Conservation (phyloP, 2,113 vertebrate species). For the Mustelus asterias region DNA sequence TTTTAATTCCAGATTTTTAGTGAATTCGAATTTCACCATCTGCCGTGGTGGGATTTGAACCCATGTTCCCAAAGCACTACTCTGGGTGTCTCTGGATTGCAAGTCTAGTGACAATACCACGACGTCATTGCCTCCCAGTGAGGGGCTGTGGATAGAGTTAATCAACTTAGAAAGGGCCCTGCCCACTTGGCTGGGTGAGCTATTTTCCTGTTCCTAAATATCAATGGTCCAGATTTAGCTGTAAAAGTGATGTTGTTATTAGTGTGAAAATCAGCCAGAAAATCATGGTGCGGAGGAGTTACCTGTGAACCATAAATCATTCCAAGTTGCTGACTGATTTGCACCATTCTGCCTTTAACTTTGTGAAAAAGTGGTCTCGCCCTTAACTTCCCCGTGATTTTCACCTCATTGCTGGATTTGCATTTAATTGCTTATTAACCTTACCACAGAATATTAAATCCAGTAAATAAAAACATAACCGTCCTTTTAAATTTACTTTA, state of each 20-base stretch:
- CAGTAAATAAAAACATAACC: neutral
- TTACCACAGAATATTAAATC: neutral
- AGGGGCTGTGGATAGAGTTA: neutral
- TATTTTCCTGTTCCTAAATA: neutral
- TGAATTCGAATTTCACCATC: no score
- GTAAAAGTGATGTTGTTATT: neutral
- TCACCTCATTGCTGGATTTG: neutral
- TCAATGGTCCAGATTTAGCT: neutral
- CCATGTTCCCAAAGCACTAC: no score
- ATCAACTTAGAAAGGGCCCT: neutral
- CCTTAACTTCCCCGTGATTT: neutral
- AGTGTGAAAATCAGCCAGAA: neutral
- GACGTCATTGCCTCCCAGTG: neutral
- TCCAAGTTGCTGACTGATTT: neutral
- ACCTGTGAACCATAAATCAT: neutral
- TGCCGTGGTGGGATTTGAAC: no score
- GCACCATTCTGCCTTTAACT: neutral
- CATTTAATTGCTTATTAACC: neutral
- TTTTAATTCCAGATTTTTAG: no score
- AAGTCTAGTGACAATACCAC: no score
- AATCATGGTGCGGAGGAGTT: neutral
- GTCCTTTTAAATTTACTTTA: neutral
- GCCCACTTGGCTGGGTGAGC: neutral
- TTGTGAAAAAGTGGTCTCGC: neutral
- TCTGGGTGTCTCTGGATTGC: no score